Conservation (phyloP, 1,140 invertebrate species). For the Zaprionus taronus region DNA sequence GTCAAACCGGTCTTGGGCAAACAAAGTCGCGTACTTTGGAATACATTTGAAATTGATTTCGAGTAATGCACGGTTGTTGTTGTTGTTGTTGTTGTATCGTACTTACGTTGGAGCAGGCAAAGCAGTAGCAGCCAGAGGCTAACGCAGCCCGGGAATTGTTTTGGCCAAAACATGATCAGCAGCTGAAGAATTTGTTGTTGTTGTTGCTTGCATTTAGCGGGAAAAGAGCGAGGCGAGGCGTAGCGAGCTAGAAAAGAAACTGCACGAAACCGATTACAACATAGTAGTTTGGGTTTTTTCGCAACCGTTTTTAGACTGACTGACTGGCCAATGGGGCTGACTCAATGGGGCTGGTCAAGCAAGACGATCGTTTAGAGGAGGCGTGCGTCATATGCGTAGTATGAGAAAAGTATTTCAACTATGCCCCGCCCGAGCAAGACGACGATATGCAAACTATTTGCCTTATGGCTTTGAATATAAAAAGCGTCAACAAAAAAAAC, state of each 20-base stretch:
- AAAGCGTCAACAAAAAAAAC: constrained; percentile 41
- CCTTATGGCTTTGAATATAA: constrained; percentile 44
- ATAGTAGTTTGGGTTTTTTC: constrained; percentile 20
- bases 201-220: constrained; percentile 61
- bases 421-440: constrained; percentile 37
- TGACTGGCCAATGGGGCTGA: neutral
- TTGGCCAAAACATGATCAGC: constrained; percentile 74
- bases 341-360: constrained; percentile 50
- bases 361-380: constrained; percentile 14
- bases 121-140: constrained; percentile 63
- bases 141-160: constrained; percentile 55
- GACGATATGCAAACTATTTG: constrained; percentile 66
- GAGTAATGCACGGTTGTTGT: neutral
- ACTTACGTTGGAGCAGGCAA: constrained; percentile 70
- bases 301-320: constrained; percentile 38
- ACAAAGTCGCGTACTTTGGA: constrained; percentile 11
- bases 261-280: constrained; percentile 64
- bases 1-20: constrained; percentile 56
- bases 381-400: constrained; percentile 68
- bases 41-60: constrained; percentile 12
- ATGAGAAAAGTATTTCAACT: constrained; percentile 63
- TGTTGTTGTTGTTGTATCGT: constrained; percentile 11
- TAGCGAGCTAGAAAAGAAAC: constrained; percentile 23
- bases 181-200: constrained; percentile 31
- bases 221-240: constrained; percentile 8